Evolutionary conservation across 2,113 vertebrate species (phyloP).

Genomic region (Myxocyprinus asiaticus): DNA sequence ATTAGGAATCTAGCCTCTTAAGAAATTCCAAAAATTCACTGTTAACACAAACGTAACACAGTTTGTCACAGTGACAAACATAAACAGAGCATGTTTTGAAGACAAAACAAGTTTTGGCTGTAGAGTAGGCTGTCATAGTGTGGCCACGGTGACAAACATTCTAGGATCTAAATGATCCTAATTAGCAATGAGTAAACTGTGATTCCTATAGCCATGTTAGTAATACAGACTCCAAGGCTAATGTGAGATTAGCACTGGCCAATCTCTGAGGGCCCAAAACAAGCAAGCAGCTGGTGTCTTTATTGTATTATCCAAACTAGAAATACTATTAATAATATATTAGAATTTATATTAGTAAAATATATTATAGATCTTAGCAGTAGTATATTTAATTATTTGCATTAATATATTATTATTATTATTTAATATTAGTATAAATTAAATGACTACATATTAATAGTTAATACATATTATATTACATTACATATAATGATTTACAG

Average conservation of each 20-base stretch:
- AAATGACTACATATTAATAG: too few relatives aligned
- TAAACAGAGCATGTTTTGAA: background rate
- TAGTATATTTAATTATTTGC: too few relatives aligned
- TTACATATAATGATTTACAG: too few relatives aligned
- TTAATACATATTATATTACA: too few relatives aligned
- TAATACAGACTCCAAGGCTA: background rate
- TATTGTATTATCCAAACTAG: background rate
- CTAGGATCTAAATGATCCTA: background rate
- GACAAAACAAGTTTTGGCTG: background rate
- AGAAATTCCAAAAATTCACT: background rate
- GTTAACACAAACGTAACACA: background rate
- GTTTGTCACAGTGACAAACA: background rate
- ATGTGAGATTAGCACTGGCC: conserved; percentile 1
- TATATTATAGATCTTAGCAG: background rate
- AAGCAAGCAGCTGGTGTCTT: too few relatives aligned
- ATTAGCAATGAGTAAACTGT: conserved; percentile 11
- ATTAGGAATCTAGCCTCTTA: background rate
- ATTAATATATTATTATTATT: too few relatives aligned
- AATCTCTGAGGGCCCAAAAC: background rate
- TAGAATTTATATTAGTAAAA: background rate
- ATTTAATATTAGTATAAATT: too few relatives aligned
- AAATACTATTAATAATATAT: background rate
- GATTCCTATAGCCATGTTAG: background rate
- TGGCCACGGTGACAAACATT: background rate
- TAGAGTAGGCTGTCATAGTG: background rate